Evolutionary conservation across 1,140 invertebrate genomes (phyloP), one percentile per base, ranked within the genome.

Genomic region (Heliconius melpomene): DNA sequence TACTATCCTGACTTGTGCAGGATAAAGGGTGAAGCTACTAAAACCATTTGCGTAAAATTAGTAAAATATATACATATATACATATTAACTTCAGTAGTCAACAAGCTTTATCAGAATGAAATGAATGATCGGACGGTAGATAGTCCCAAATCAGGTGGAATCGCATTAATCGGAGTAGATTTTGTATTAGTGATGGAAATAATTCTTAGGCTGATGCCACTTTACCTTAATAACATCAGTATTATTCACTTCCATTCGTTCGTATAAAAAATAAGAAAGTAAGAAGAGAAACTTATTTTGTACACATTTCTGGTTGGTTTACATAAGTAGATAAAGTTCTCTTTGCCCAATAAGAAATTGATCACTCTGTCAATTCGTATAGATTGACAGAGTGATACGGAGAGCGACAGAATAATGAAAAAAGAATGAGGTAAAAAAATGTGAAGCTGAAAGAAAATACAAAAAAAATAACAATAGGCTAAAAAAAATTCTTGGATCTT

Each of bases 51-150:
- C 0, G 3, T 46, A 46, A 13, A 46, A 46, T 46, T 46, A 16
- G 40, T 16, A 16, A 57, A 9, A 23, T 66, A 26, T 29, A 26
- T 7, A 29, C 0, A 29, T 66, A 16, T 5, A 16, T 23, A 46
- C 29, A 66, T 26, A 66, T 16, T 13, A 0, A 66, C 11, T n/a
- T 20, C 29, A 32, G 40, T 79, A 32, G 60, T 50, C 5, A 29
- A 52, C 46, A 54, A 54, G 29, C 74, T 75, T 72, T 38, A 50
- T 16, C 32, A 20, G 32, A 72, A 75, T 72, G 74, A 75, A 79
- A 79, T 79, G 74, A 79, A 72, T 75, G 78, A 79, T 79, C 78
- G 74, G 71, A 75, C 66, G 20, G 32, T 20, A 52, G 78, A 72
- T 79, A 77, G 72, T 71, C 73, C 66, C 70, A 75, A 78, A 72